phyloP scores from a whole-genome alignment of 2,888 invertebrate species.

The Drosophila multiciliata region DNA sequence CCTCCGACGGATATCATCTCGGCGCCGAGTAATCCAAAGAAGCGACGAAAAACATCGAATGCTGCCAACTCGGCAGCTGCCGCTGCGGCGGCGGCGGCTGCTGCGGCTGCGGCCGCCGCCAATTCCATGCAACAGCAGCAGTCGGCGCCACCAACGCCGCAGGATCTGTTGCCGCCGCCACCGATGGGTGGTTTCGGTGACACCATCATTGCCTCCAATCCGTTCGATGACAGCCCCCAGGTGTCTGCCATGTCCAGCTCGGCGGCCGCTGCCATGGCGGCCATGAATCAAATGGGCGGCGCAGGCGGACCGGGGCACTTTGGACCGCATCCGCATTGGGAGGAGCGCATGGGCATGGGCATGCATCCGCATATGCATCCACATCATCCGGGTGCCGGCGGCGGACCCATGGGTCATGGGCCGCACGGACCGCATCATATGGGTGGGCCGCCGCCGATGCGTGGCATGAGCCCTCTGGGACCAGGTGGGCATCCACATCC shows the following conservation, averaged over 20 bases:
- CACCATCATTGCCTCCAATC: constrained; percentile 97
- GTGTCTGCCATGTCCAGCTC: constrained; percentile 86
- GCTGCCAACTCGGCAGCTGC: constrained; percentile 87
- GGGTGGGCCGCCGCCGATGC: constrained; percentile 84
- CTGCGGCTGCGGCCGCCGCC: constrained; percentile 83
- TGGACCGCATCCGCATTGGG: constrained; percentile 83
- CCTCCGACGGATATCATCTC: constrained; percentile 90
- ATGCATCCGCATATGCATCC: constrained; percentile 90
- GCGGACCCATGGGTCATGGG: constrained; percentile 86
- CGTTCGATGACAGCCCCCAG: constrained; percentile 93
- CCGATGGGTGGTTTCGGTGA: constrained; percentile 95
- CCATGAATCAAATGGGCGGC: constrained; percentile 88
- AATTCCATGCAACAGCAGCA: constrained; percentile 88
- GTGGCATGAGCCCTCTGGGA: constrained; percentile 85
- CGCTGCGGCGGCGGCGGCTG: constrained; percentile 82
- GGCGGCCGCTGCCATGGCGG: constrained; percentile 86
- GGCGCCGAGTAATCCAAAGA: constrained; percentile 94
- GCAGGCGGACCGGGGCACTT: constrained; percentile 76
- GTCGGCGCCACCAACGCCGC: constrained; percentile 90
- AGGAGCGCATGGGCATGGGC: constrained; percentile 86
- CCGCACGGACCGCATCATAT: constrained; percentile 86
- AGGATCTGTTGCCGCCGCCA: constrained; percentile 92
- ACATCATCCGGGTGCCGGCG: constrained; percentile 87
- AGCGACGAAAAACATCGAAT: constrained; percentile 92
- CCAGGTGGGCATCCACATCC: constrained; percentile 77